Evolutionary conservation across 2,888 invertebrate species (phyloP).

Genomic region (Aporophyla lueneburgensis): DNA sequence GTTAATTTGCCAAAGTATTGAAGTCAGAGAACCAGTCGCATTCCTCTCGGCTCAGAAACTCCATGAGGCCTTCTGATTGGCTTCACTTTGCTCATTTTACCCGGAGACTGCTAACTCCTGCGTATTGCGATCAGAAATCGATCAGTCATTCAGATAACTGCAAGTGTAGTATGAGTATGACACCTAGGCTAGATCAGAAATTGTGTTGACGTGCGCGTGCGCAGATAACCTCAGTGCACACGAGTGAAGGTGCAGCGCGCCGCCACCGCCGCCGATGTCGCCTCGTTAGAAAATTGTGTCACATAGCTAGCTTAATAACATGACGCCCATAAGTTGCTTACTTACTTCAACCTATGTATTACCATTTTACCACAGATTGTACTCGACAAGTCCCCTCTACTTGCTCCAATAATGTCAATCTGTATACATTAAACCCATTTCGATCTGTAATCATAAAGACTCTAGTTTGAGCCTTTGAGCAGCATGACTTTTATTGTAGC

Average conservation of each 20-base stretch:
- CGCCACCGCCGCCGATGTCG: constrained; percentile 34
- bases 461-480: constrained; percentile 25
- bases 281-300: constrained; percentile 69
- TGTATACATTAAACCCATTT: constrained; percentile 9
- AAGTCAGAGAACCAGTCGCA: constrained; percentile 55
- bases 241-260: constrained; percentile 60
- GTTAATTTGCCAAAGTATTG: constrained; percentile 31
- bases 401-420: constrained; percentile 35
- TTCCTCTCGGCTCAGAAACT: constrained; percentile 43
- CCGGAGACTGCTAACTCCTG: neutral
- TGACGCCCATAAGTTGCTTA: constrained; percentile 46
- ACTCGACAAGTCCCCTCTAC: constrained; percentile 3
- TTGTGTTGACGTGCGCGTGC: constrained; percentile 66
- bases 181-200: constrained; percentile 64
- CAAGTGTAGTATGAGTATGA: constrained; percentile 49
- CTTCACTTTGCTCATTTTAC: constrained; percentile 38
- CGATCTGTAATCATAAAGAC: constrained; percentile 13
- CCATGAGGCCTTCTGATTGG: constrained; percentile 35
- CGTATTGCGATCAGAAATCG: constrained; percentile 30
- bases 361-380: constrained; percentile 36
- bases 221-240: constrained; percentile 63
- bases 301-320: constrained; percentile 63
- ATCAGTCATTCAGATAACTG: constrained; percentile 42
- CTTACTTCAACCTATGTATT: constrained; percentile 22
- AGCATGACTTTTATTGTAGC: constrained; percentile 44